Conservation (phyloP, 30 jellyfish, hydroid and myxozoan genomes). For the Rhopilema esculentum region DNA sequence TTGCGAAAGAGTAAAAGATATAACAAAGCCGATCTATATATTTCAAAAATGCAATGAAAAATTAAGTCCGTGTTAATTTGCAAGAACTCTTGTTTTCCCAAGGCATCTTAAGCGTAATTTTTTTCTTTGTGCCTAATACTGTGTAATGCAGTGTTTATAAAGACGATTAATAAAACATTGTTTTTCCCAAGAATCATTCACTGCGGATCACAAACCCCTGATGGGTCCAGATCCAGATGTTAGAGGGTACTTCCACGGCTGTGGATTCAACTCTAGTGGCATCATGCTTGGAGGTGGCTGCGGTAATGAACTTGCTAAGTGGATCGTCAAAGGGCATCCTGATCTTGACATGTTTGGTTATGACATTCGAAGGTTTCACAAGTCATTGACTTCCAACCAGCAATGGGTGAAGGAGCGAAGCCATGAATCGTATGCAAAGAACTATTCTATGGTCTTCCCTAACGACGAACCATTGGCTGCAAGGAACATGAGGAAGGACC, state of each 20-base stretch:
- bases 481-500: constrained; percentile 95
- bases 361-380: constrained; percentile 94
- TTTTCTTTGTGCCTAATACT: no score
- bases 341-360: constrained; percentile 91
- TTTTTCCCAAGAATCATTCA: no score
- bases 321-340: constrained; percentile 96
- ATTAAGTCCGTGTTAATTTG: no score
- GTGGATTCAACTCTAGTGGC: constrained; percentile 98
- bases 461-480: constrained; percentile 98
- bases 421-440: constrained; percentile 98
- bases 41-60: no score
- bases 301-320: constrained; percentile 94
- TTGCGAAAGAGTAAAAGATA: no score
- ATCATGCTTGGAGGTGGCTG: constrained; percentile 98
- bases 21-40: no score
- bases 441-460: constrained; percentile 92
- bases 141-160: no score
- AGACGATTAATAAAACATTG: no score
- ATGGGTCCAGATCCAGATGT: constrained; percentile 96
- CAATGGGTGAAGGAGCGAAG: constrained; percentile 92
- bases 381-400: constrained; percentile 70
- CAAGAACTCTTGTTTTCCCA: no score
- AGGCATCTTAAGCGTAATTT: no score
- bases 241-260: constrained; percentile 88
- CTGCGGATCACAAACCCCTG: constrained; percentile 98